Evolutionary conservation across 1,140 invertebrate genomes (phyloP), one percentile per base, ranked within the genome.

Genomic region (Bombus sylvicola): DNA sequence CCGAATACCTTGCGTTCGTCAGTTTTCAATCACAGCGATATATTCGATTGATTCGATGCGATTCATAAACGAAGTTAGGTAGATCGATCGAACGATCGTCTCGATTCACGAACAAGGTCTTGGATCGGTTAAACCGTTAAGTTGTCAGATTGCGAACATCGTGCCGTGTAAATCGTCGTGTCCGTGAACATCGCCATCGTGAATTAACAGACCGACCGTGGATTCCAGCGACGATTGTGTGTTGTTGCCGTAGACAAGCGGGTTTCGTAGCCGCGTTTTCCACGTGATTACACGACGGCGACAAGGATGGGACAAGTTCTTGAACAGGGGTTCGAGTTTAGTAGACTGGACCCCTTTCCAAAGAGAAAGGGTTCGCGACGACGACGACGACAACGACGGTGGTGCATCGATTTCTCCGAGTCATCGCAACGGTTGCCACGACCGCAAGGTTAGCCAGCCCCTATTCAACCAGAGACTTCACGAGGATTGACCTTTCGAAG

Each of bases 401-500:
- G 39, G 76, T 80, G 71, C 88, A 88, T 90, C 88, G 89, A 90
- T 90, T 90, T 90, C 83, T 85, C 71, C 25, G 80, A 90, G 86
- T 90, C 83, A 90, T 88, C 87, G 76, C 86, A 66, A 90, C 78
- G 86, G 87, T 74, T 80, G 41, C 43, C 76, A 66, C 81, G 75
- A 89, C 89, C 88, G 66, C 87, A 90, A 85, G 81, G 80, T 88
- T 86, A 88, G 82, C 81, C 75, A 83, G 47, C 73, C 79, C 87
- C 41, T 80, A 53, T 68, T 81, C 81, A 47, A 74, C 9, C 76
- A 69, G 39, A 85, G 79, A 39, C 79, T 72, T 62, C 64, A 76
- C 79, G 53, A 81, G 83, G 80, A 88, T 90, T 86, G 89, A 90
- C 87, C 91, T 92, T 91, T 92, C 86, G 76, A 92, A 93, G 89